Base-by-base conservation (phyloP, 1,140 invertebrate genomes). In the Lerema accius region DNA sequence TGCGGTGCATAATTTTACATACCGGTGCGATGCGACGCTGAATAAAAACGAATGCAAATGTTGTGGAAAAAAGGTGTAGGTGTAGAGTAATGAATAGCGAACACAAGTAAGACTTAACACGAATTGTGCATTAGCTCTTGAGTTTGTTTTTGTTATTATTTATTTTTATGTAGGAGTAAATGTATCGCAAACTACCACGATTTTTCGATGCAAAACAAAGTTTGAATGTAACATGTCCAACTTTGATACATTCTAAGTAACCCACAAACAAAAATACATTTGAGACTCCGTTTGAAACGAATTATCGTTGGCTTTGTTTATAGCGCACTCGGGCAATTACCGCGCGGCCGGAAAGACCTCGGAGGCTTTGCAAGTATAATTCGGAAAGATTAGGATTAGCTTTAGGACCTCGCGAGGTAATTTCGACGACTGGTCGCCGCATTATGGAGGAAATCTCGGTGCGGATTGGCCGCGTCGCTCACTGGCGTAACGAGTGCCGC, bases 351-450 rank as follows among this genome's bases (percentile, higher is more conserved):
- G 32, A 50, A 50, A 37, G 48, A 17, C 28, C 11, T 26, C 48
- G 37, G 17, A 37, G 32, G 48, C 14, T 50, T 50, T 50, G 48
- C 48, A 50, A 50, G 48, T 50, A 37, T 50, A 50, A 37, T 50
- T 50, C 7, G 32, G 10, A 11, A 32, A 32, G 48, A 50, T 50
- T 50, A 50, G 48, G 16, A 50, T 37, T 50, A 50, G 32, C 13
- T 11, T 9, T 26, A 50, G 10, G 32, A 50, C 15, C 14, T 37
- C 37, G 9, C 11, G 48, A 50, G 26, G 14, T 50, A 37, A 50
- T 35, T 50, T 3, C 16, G 42, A 19, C 1, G 26, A 32, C 28
- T 11, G 42, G 16, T 10, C 32, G 48, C 28, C 9, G 15, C 35
- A 32, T 50, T 1, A 32, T 7, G 7, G 16, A 35, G 6, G 26